A percentile compares a stretch with the other conserved stretches of the same genome.
phyloP scores from a whole-genome alignment of 2,113 vertebrate species.

The Chiloscyllium plagiosum region DNA sequence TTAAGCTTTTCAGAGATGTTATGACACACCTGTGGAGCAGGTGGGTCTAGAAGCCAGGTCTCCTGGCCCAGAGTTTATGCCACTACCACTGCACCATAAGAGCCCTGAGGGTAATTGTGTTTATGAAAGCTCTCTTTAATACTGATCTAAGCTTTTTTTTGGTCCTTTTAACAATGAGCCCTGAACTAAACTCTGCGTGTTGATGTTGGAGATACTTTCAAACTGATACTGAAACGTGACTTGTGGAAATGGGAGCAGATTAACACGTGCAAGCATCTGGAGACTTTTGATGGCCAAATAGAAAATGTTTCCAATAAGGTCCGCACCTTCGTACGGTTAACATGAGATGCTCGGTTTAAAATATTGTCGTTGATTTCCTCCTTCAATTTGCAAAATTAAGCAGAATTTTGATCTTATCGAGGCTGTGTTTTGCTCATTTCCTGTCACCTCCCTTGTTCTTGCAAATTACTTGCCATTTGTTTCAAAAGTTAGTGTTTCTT shows the following conservation, averaged over 20 bases:
- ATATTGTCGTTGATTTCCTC: not conserved
- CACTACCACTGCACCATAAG: no score
- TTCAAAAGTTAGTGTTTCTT: not conserved
- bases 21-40: no score
- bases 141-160: not conserved
- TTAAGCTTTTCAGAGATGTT: no score
- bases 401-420: not conserved
- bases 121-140: not conserved
- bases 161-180: not conserved
- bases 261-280: not conserved
- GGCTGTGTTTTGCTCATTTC: not conserved
- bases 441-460: not conserved
- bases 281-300: not conserved
- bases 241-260: not conserved
- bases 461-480: not conserved
- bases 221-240: not conserved
- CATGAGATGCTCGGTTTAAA: not conserved
- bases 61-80: no score
- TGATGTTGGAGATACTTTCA: not conserved
- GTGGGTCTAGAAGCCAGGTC: no score
- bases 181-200: not conserved
- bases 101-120: not conserved
- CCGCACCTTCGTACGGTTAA: not conserved
- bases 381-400: not conserved
- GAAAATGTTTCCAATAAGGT: not conserved